A percentile compares a stretch with the other conserved stretches of the same genome.
These are phyloP conservation scores for Vultur gryphus DNA, from an alignment of 2,797 vertebrate species.

Conservation along the genomic window DNA sequence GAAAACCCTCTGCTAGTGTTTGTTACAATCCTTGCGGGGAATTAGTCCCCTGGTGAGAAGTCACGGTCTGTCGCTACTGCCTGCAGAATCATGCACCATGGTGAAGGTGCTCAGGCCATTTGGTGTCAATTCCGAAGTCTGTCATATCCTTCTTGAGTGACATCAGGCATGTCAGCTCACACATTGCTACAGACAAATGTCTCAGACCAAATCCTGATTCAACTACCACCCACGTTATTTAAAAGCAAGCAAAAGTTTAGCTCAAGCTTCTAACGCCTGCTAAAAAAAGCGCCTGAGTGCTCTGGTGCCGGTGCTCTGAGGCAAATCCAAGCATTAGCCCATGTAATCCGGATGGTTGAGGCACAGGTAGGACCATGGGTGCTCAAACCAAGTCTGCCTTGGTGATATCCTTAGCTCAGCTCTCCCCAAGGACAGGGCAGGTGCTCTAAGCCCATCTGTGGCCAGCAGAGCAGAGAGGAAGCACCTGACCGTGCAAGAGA, in stretches of 20 bases:
- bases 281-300: not conserved
- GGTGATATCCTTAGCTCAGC: not conserved
- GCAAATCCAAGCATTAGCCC: not conserved
- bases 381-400: not conserved
- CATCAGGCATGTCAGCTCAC: not conserved
- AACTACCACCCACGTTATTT: not conserved
- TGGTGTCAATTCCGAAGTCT: not conserved
- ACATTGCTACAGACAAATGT: not conserved
- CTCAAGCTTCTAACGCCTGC: not conserved
- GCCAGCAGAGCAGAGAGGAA: not conserved
- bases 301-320: not conserved
- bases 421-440: not conserved
- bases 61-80: not conserved
- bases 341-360: not conserved
- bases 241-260: not conserved
- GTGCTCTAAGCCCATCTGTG: not conserved
- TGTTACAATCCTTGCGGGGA: accelerated
- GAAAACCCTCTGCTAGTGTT: not conserved
- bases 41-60: not conserved
- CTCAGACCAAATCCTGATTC: not conserved
- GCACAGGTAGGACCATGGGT: not conserved
- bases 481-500: not conserved
- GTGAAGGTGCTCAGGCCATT: not conserved
- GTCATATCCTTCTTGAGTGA: not conserved
- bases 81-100: accelerated